These are phyloP conservation scores for Drosophila ananassae DNA, from an alignment of 1,140 invertebrate genomes.

Conservation along the genomic window DNA sequence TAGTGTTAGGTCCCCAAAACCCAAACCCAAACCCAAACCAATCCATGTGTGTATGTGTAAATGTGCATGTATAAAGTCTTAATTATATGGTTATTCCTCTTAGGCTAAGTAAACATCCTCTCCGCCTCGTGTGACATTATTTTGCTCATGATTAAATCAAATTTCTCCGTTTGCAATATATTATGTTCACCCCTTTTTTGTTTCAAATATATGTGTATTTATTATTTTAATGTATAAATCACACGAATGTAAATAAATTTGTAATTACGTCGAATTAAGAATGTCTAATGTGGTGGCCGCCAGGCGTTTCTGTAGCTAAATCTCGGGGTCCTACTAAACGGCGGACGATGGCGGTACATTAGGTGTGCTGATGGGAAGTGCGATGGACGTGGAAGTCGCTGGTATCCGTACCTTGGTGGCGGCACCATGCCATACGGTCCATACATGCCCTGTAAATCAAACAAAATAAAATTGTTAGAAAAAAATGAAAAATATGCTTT, in stretches of 20 bases:
- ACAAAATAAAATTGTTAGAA: not conserved
- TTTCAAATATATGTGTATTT: conserved; percentile 67
- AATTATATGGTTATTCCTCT: conserved; percentile 56
- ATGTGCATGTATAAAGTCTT: conserved; percentile 71
- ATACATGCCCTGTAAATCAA: conserved; percentile 39
- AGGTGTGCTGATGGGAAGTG: conserved; percentile 1
- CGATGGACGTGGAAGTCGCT: conserved; percentile 18
- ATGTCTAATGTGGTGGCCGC: conserved; percentile 35
- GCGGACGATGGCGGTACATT: conserved; percentile 18
- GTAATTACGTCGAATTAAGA: conserved; percentile 62
- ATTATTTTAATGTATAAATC: conserved; percentile 76
- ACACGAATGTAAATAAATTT: conserved; percentile 78
- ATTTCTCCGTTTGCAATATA: conserved; percentile 64
- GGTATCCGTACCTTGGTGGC: conserved; percentile 20
- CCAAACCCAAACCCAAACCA: conserved; percentile 1
- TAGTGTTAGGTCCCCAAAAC: conserved; percentile 46
- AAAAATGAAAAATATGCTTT: not conserved
- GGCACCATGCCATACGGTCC: conserved; percentile 29
- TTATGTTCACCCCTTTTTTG: conserved; percentile 52
- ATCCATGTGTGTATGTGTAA: conserved; percentile 60
- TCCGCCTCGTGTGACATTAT: conserved; percentile 57
- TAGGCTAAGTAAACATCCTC: conserved; percentile 58
- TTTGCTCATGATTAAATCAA: conserved; percentile 73
- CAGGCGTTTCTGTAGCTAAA: conserved; percentile 42
- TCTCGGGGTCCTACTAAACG: conserved; percentile 12